phyloP scores from a whole-genome alignment of 2,797 vertebrate species.

The Fistularia commersonii region DNA sequence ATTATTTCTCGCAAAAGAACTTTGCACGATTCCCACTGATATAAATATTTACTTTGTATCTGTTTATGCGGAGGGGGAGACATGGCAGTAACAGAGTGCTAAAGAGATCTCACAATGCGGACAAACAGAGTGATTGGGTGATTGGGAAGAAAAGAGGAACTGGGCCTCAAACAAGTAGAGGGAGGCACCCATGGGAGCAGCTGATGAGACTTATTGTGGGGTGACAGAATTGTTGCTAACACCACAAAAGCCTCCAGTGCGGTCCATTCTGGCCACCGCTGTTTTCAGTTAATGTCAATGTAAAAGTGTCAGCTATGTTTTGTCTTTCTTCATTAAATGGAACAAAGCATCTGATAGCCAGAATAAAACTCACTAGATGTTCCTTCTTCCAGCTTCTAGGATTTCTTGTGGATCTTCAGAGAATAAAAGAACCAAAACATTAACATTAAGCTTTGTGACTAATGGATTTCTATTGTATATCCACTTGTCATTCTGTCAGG shows the following conservation, averaged over 20 bases:
- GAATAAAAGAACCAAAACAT: neutral
- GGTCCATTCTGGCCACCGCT: slow-evolving; percentile 9
- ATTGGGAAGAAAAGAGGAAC: slow-evolving; percentile 4
- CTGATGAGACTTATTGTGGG: slow-evolving; percentile 24
- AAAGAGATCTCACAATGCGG: slow-evolving; percentile 36
- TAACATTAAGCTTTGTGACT: slow-evolving; percentile 15
- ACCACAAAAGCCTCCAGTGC: slow-evolving; percentile 9
- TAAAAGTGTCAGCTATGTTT: slow-evolving; percentile 26
- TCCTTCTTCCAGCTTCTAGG: neutral
- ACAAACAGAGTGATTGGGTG: slow-evolving; percentile 5
- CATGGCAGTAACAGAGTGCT: slow-evolving; percentile 50
- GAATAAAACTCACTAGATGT: neutral
- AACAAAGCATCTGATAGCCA: neutral
- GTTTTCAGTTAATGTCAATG: slow-evolving; percentile 26
- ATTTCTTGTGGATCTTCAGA: neutral
- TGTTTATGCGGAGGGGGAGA: slow-evolving; percentile 11
- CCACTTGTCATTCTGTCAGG: slow-evolving; percentile 30
- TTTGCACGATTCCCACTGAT: slow-evolving; percentile 24
- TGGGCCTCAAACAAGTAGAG: slow-evolving; percentile 28
- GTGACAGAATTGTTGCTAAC: slow-evolving; percentile 23
- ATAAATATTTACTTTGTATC: slow-evolving; percentile 58
- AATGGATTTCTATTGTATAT: slow-evolving; percentile 19
- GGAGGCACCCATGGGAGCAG: slow-evolving; percentile 27
- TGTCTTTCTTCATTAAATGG: slow-evolving; percentile 3
- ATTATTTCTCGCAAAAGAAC: slow-evolving; percentile 24